A percentile compares a stretch with the other conserved stretches of the same genome.
Evolutionary conservation across 2,888 invertebrate species (phyloP).

Genomic region (Ephialtes manifestator): DNA sequence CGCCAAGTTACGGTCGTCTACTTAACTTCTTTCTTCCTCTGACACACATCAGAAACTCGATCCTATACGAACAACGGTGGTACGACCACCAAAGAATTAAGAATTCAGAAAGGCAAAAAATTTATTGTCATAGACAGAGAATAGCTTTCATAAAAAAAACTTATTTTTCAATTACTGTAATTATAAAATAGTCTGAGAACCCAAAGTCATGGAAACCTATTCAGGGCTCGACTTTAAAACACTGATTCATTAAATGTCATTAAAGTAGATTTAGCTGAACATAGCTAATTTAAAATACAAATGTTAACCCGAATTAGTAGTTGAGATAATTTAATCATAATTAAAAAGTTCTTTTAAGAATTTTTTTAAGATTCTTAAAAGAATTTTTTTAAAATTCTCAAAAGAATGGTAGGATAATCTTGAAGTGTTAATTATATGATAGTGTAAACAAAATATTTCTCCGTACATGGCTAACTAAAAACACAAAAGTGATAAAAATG

Average conservation of each 20-base stretch:
- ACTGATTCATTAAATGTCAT: background rate
- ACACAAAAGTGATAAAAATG: too few relatives aligned
- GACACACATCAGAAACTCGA: constrained; percentile 57
- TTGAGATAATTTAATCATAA: too few relatives aligned
- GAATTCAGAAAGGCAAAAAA: background rate
- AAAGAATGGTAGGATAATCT: too few relatives aligned
- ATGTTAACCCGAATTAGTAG: too few relatives aligned
- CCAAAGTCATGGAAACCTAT: background rate
- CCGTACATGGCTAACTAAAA: too few relatives aligned
- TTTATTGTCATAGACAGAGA: background rate
- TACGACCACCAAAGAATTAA: background rate
- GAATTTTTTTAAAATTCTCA: too few relatives aligned
- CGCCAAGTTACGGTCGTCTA: constrained; percentile 40
- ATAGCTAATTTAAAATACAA: too few relatives aligned
- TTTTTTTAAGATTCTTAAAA: too few relatives aligned
- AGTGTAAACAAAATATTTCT: too few relatives aligned
- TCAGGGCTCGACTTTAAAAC: background rate
- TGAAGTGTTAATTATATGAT: too few relatives aligned
- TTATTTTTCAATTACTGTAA: background rate
- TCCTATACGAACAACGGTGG: constrained; percentile 9
- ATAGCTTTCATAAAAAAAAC: background rate
- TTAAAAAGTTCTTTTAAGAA: too few relatives aligned
- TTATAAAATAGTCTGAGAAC: background rate
- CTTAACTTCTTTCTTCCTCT: constrained; percentile 35
- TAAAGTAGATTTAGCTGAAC: too few relatives aligned